Evolutionary conservation across 2,113 vertebrate species (phyloP).

Genomic region (Scatophagus argus): DNA sequence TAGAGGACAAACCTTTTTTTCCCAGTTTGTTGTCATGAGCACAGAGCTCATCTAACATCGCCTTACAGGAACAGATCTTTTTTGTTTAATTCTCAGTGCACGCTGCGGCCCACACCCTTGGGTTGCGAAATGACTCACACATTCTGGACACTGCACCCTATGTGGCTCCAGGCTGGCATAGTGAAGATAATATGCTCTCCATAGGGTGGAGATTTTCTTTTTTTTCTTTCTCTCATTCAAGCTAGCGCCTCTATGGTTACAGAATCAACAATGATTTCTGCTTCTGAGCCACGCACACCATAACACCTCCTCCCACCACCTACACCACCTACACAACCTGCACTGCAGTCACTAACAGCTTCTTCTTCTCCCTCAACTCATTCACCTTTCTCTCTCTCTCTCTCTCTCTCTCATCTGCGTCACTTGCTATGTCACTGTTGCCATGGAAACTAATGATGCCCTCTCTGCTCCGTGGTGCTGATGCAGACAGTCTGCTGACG

Average conservation of each 20-base stretch:
- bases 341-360: slow-evolving; percentile 56
- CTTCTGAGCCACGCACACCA: slow-evolving; percentile 3
- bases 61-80: slow-evolving; percentile 17
- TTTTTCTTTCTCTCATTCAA: slow-evolving; percentile 22
- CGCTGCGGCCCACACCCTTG: slow-evolving; percentile 64
- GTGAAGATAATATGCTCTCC: slow-evolving; percentile 34
- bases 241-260: neutral
- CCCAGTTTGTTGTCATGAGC: slow-evolving; percentile 41
- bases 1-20: slow-evolving; percentile 6
- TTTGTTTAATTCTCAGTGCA: slow-evolving; percentile 8
- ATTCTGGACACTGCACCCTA: slow-evolving; percentile 62
- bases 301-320: slow-evolving; percentile 51
- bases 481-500: slow-evolving; percentile 80
- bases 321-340: slow-evolving; percentile 71
- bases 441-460: slow-evolving; percentile 84
- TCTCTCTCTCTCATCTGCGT: slow-evolving; percentile 70
- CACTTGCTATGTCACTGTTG: slow-evolving; percentile 81
- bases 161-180: slow-evolving; percentile 58
- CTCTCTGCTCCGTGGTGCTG: slow-evolving; percentile 76
- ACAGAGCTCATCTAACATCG: slow-evolving; percentile 45
- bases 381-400: slow-evolving; percentile 67
- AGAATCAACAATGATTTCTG: slow-evolving; percentile 26
- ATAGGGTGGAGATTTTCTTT: slow-evolving; percentile 40
- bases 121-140: slow-evolving; percentile 73
- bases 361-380: slow-evolving; percentile 50